These are phyloP conservation scores for Synergus laeviventris DNA, from an alignment of 2,888 invertebrate genomes.

Conservation along the genomic window DNA sequence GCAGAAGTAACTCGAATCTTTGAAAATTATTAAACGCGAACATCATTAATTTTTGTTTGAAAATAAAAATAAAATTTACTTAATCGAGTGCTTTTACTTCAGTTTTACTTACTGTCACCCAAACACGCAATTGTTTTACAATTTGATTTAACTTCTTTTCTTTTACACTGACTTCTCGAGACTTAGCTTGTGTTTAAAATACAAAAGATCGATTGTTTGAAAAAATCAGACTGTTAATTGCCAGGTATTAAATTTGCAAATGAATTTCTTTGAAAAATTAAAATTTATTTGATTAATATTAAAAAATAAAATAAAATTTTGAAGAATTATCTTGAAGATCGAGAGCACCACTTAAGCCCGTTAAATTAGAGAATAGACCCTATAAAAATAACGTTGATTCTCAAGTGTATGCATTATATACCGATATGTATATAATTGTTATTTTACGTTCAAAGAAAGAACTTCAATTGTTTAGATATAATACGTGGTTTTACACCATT, in stretches of 20 bases:
- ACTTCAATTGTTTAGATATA: constrained; percentile 65
- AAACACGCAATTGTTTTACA: constrained; percentile 11
- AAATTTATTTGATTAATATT: background rate
- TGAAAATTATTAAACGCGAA: background rate
- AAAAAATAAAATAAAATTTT: background rate
- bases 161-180: constrained; percentile 26
- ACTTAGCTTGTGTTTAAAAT: constrained; percentile 21
- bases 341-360: background rate
- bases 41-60: background rate
- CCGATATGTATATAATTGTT: constrained; percentile 72
- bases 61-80: constrained; percentile 1
- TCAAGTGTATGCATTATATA: constrained; percentile 70
- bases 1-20: background rate
- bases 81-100: background rate
- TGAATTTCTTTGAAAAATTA: constrained; percentile 26
- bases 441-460: constrained; percentile 72
- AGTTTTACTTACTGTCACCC: constrained; percentile 21
- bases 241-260: constrained; percentile 33
- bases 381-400: constrained; percentile 43
- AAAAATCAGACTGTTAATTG: constrained; percentile 31
- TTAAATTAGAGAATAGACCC: constrained; percentile 12
- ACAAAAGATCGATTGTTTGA: constrained; percentile 18
- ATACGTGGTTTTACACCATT: constrained; percentile 71
- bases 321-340: background rate
- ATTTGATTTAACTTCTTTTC: constrained; percentile 9